Evolutionary conservation across 2,113 vertebrate genomes (phyloP).

Genomic region (Labeo rohita): DNA sequence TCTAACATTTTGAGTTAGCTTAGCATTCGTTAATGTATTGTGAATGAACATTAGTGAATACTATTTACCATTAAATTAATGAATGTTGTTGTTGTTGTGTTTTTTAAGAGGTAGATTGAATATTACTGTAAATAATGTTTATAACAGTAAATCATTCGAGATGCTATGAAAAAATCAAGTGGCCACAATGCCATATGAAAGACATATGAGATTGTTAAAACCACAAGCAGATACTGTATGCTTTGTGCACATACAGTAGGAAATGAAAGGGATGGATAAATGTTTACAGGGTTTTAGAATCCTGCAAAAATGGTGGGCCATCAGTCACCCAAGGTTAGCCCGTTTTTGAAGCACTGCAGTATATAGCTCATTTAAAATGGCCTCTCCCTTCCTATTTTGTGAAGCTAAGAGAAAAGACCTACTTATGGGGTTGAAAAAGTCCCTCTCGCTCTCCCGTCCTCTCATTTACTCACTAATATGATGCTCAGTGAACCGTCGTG

Average conservation of each 20-base stretch:
- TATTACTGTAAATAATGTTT: not conserved
- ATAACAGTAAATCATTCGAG: not conserved
- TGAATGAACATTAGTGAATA: not conserved
- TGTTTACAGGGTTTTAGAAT: not conserved
- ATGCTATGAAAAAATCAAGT: not conserved
- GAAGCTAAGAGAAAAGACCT: constrained; percentile 59
- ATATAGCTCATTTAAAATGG: not conserved
- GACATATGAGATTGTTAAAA: not conserved
- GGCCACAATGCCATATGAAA: not conserved
- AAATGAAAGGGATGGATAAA: not conserved
- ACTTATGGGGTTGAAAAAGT: constrained; percentile 64
- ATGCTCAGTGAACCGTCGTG: constrained; percentile 72
- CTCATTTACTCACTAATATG: constrained; percentile 73
- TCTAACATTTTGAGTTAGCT: not conserved
- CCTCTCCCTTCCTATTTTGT: constrained; percentile 30
- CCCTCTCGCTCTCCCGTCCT: constrained; percentile 31
- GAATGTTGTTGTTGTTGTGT: not conserved
- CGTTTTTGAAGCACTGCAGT: not conserved
- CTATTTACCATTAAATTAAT: not conserved
- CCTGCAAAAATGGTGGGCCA: not conserved
- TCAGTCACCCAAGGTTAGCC: not conserved
- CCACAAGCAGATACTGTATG: not conserved
- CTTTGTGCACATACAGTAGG: not conserved
- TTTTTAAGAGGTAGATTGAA: not conserved
- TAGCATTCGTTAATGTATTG: not conserved